Conservation (phyloP, 1,140 invertebrate species). For the Pantala flavescens region DNA sequence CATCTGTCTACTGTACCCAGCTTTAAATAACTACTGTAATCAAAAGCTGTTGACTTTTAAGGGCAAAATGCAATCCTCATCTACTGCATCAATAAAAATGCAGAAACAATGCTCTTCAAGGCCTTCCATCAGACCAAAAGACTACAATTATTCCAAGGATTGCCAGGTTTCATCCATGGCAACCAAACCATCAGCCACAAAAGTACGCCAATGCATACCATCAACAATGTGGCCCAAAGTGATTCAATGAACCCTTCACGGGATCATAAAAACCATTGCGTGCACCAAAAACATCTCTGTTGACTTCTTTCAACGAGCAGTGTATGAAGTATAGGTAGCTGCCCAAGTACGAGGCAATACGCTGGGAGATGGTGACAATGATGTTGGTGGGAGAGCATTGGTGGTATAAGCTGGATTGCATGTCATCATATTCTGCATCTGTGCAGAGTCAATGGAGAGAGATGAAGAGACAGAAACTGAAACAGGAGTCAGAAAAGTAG, state of each 20-base stretch:
- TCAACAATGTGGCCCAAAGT: slow-evolving; percentile 17
- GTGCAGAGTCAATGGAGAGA: neutral
- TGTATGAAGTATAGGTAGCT: slow-evolving; percentile 20
- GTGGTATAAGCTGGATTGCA: slow-evolving; percentile 8
- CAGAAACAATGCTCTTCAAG: neutral
- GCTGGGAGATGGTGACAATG: neutral
- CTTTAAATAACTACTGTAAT: slow-evolving; percentile 4
- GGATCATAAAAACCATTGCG: slow-evolving; percentile 4
- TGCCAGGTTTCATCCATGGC: slow-evolving; percentile 22
- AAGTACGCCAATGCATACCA: slow-evolving; percentile 8
- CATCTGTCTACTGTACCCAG: neutral
- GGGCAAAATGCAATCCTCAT: slow-evolving; percentile 4
- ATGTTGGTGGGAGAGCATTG: neutral
- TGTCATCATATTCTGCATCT: slow-evolving; percentile 14
- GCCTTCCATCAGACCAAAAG: neutral
- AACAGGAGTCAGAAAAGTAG: neutral
- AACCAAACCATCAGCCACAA: slow-evolving; percentile 20
- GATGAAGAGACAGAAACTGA: neutral
- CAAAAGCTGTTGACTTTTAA: slow-evolving; percentile 6
- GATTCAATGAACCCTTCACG: slow-evolving; percentile 13
- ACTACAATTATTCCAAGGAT: slow-evolving; percentile 9
- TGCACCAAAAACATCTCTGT: slow-evolving; percentile 4
- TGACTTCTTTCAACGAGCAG: slow-evolving; percentile 20
- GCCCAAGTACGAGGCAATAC: slow-evolving; percentile 13
- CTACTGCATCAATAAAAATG: slow-evolving; percentile 2